Conservation (phyloP, 2,797 vertebrate species). For the Eremophila alpestris region DNA sequence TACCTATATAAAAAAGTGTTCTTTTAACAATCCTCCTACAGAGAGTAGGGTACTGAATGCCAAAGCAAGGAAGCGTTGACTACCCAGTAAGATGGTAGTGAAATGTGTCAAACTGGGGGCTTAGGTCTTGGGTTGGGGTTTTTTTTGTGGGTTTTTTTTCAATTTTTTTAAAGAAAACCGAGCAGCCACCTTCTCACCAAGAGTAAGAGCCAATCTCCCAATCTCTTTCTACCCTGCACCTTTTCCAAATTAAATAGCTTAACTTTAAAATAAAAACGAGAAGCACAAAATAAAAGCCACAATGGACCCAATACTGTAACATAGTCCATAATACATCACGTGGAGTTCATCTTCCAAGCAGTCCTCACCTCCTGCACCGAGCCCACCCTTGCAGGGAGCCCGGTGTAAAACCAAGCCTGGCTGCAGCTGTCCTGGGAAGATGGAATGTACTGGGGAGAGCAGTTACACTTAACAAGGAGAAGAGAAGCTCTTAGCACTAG, state of each 20-base stretch:
- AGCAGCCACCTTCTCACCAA: constrained; percentile 57
- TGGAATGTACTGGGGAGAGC: constrained; percentile 80
- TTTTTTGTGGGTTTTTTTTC: not conserved
- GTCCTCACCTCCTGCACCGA: not conserved
- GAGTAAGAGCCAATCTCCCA: constrained; percentile 33
- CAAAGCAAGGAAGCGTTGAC: constrained; percentile 80
- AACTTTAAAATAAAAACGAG: not conserved
- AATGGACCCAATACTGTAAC: constrained; percentile 59
- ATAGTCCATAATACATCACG: constrained; percentile 58
- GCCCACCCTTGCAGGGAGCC: not conserved
- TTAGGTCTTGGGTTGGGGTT: not conserved
- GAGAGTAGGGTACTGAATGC: constrained; percentile 88
- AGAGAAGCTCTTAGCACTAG: constrained; percentile 65
- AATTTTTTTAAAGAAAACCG: constrained; percentile 27
- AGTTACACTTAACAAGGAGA: constrained; percentile 61
- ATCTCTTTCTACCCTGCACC: constrained; percentile 34
- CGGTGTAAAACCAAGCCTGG: not conserved
- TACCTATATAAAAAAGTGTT: constrained; percentile 94
- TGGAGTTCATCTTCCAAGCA: constrained; percentile 43
- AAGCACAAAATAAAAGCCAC: constrained; percentile 44
- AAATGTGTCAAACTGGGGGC: constrained; percentile 78
- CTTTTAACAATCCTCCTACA: constrained; percentile 90
- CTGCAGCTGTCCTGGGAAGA: constrained; percentile 62
- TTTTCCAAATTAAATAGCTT: constrained; percentile 62
- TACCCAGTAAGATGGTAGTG: constrained; percentile 85